Conservation (phyloP, 2,888 invertebrate genomes). For the Magallana nippona region DNA sequence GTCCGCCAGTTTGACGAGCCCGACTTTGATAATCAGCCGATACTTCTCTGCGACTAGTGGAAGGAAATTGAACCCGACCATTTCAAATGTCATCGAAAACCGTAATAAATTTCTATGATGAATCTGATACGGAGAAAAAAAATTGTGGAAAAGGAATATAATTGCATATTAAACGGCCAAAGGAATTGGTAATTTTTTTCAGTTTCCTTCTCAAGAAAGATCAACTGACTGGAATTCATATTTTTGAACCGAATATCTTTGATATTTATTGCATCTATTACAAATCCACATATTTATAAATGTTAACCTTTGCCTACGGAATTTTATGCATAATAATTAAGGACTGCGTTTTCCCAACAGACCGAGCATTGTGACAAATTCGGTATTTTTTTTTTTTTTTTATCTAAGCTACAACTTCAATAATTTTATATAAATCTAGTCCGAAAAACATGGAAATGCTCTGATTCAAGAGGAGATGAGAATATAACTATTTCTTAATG, state of each 20-base stretch:
- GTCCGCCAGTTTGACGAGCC: background rate
- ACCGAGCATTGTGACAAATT: no score
- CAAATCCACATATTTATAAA: no score
- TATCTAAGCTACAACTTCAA: background rate
- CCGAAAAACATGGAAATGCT: background rate
- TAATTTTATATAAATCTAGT: no score
- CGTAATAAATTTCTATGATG: background rate
- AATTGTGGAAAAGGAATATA: background rate
- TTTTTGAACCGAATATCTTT: background rate
- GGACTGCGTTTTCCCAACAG: background rate
- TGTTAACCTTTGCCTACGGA: no score
- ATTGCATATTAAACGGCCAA: background rate
- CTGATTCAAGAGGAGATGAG: background rate
- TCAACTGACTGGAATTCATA: background rate
- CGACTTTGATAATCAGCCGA: background rate
- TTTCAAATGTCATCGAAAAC: conserved; percentile 3
- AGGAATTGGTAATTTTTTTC: background rate
- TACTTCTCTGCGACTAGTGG: background rate
- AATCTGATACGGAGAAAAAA: background rate
- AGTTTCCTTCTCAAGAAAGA: background rate
- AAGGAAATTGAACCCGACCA: background rate
- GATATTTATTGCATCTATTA: no score
- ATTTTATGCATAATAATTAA: no score
- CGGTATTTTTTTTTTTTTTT: background rate
- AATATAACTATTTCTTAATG: background rate